Conservation (phyloP, 2,888 invertebrate genomes). For the Pristionchus japonicus region DNA sequence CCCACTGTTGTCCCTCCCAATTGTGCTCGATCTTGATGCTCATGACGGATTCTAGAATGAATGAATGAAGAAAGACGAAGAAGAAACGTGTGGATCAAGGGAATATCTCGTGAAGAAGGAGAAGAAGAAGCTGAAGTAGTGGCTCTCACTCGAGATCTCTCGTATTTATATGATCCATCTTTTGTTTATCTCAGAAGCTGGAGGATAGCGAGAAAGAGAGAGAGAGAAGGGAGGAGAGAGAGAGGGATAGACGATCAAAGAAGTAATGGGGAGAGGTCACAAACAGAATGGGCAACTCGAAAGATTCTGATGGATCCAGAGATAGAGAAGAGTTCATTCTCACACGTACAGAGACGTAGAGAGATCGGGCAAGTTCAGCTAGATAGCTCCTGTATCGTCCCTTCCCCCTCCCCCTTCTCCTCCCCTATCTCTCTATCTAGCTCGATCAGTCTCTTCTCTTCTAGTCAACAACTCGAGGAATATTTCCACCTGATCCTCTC, state of each 20-base stretch:
- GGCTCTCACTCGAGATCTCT: neutral
- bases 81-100: neutral
- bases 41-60: conserved; percentile 51
- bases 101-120: neutral
- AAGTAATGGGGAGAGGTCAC: neutral
- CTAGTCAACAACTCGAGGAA: neutral
- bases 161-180: neutral
- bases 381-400: neutral
- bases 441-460: neutral
- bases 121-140: neutral
- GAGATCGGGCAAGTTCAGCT: neutral
- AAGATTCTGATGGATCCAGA: neutral
- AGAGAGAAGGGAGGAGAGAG: neutral
- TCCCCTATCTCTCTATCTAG: neutral
- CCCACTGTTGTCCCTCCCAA: conserved; percentile 63
- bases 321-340: neutral
- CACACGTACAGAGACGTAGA: neutral
- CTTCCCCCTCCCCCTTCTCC: neutral
- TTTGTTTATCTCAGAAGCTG: conserved; percentile 19
- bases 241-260: neutral
- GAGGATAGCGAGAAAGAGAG: neutral
- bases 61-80: neutral
- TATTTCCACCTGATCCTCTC: neutral
- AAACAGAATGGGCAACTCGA: neutral
- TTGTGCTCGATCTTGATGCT: conserved; percentile 62